phyloP scores from a whole-genome alignment of 1,140 invertebrate genomes.

The Drosophila auraria region DNA sequence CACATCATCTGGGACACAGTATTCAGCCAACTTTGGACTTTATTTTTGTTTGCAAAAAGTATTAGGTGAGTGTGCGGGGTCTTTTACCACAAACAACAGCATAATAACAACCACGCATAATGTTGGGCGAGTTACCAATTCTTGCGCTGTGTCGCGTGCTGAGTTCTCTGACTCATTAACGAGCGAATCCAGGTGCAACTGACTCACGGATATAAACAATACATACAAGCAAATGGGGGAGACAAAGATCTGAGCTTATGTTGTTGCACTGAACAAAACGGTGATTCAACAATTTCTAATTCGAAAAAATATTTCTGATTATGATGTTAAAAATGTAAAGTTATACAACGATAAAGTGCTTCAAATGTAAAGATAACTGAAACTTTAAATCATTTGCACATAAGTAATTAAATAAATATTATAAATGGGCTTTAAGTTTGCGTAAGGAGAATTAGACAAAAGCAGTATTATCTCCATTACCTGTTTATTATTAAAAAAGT shows the following conservation, averaged over 20 bases:
- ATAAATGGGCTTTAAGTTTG: neutral
- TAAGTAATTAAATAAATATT: neutral
- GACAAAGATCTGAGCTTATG: neutral
- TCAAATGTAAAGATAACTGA: too few relatives aligned
- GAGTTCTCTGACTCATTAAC: constrained; percentile 38
- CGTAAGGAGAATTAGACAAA: neutral
- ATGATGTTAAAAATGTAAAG: neutral
- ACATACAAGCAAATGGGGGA: neutral
- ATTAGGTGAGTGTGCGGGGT: constrained; percentile 30
- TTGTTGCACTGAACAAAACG: constrained; percentile 1
- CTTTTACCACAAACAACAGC: constrained; percentile 1
- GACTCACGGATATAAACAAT: constrained; percentile 26
- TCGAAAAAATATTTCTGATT: too few relatives aligned
- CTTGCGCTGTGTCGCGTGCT: constrained; percentile 30
- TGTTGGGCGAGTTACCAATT: neutral
- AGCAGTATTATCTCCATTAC: neutral
- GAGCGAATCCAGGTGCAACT: constrained; percentile 29
- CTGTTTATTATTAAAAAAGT: neutral
- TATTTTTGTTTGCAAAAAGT: constrained; percentile 28
- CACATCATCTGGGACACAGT: constrained; percentile 16
- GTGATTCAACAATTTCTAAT: neutral
- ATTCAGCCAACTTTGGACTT: neutral
- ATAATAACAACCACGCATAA: constrained; percentile 4
- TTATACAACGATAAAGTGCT: too few relatives aligned
- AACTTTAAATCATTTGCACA: too few relatives aligned